phyloP scores from a whole-genome alignment of 2,888 invertebrate genomes.

The Torymus aiolomorphi region DNA sequence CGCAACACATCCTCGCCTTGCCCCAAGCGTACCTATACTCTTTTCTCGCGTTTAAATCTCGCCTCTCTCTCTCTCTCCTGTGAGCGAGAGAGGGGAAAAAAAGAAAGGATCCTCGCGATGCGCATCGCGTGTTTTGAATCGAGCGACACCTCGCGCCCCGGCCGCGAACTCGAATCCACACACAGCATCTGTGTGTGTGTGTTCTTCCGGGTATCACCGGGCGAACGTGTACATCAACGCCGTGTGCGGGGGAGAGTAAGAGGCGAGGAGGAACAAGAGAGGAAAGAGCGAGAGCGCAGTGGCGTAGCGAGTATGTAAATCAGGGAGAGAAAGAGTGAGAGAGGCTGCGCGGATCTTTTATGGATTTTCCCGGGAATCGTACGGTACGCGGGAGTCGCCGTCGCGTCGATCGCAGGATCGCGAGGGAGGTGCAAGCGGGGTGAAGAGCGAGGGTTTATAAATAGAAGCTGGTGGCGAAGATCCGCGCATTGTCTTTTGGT shows the following conservation, averaged over 20 bases:
- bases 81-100: background rate
- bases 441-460: too few relatives aligned
- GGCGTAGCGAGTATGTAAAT: slow-evolving; percentile 71
- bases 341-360: slow-evolving; percentile 50
- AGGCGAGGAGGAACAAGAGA: slow-evolving; percentile 39
- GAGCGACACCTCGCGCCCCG: slow-evolving; percentile 73
- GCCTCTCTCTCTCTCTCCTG: background rate
- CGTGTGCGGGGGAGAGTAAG: slow-evolving; percentile 5
- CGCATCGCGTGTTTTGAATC: slow-evolving; percentile 60
- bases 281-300: slow-evolving; percentile 55
- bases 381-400: slow-evolving; percentile 25
- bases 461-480: too few relatives aligned
- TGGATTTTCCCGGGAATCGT: slow-evolving; percentile 52
- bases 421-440: too few relatives aligned
- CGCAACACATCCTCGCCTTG: background rate
- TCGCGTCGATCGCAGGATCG: too few relatives aligned
- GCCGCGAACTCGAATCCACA: slow-evolving; percentile 67
- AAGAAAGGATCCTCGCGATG: background rate
- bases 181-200: slow-evolving; percentile 28
- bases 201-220: slow-evolving; percentile 71
- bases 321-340: slow-evolving; percentile 47
- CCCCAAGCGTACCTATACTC: too few relatives aligned
- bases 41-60: slow-evolving; percentile 8
- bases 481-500: too few relatives aligned
- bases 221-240: slow-evolving; percentile 53